A percentile compares a stretch with the other conserved stretches of the same genome.
Conservation (phyloP, 2,888 invertebrate genomes). For the Lottia gigantea region DNA sequence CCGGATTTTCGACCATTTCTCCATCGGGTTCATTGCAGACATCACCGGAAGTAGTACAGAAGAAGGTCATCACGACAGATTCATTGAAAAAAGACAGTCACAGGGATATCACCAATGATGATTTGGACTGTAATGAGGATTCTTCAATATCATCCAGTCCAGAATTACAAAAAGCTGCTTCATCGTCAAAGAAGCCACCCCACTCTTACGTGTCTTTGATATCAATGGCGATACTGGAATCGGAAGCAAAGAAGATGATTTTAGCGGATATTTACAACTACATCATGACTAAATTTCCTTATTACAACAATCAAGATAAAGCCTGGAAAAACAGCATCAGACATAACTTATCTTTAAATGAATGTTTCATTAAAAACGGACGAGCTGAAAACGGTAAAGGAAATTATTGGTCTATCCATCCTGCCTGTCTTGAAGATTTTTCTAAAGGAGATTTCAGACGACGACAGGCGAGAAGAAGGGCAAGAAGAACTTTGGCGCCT, state of each 20-base stretch:
- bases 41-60: too few species aligned
- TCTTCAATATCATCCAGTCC: too few species aligned
- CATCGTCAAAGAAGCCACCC: conserved; percentile 79
- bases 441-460: conserved; percentile 93
- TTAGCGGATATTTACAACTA: conserved; percentile 97
- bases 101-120: too few species aligned
- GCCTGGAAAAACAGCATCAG: conserved; percentile 98
- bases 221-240: conserved; percentile 95
- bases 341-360: conserved; percentile 94
- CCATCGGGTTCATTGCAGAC: too few species aligned
- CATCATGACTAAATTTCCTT: conserved; percentile 94
- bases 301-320: conserved; percentile 92
- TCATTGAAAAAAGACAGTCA: too few species aligned
- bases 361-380: conserved; percentile 96
- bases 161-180: too few species aligned
- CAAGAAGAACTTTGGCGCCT: conserved; percentile 93
- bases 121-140: too few species aligned
- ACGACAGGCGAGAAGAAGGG: conserved; percentile 94
- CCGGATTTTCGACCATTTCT: too few species aligned
- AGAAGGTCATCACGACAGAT: too few species aligned
- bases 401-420: conserved; percentile 98
- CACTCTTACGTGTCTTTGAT: conserved; percentile 98
- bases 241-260: conserved; percentile 89
- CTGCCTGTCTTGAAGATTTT: conserved; percentile 96
- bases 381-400: conserved; percentile 97